Percentiles rank a stretch among this genome's conserved stretches.
phyloP scores from a whole-genome alignment of 2,888 invertebrate genomes.

The Amphipoea lucens region DNA sequence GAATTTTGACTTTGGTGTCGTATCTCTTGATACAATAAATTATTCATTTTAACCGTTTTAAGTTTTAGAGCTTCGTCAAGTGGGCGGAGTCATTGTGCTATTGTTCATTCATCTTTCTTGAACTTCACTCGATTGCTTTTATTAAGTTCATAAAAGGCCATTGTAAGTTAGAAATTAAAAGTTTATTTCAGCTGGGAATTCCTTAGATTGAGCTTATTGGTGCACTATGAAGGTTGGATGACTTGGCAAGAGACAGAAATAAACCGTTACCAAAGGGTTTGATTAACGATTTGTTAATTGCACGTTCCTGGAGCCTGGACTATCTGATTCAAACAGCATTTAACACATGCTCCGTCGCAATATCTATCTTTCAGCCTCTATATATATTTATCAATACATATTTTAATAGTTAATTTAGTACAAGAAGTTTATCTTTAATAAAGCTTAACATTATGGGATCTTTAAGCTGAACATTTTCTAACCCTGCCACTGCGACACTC shows the following conservation, averaged over 20 bases:
- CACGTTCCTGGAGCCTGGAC: background rate
- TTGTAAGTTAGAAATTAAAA: conserved; percentile 21
- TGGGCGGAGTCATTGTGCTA: background rate
- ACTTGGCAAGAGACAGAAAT: conserved; percentile 3
- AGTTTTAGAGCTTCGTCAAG: background rate
- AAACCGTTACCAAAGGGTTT: conserved; percentile 14
- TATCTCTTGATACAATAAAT: conserved; percentile 9
- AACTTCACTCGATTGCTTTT: conserved; percentile 28
- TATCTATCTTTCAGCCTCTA: background rate
- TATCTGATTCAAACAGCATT: conserved; percentile 5
- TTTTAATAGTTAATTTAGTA: background rate
- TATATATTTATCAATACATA: background rate
- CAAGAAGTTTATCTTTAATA: background rate
- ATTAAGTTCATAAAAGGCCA: background rate
- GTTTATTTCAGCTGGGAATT: conserved; percentile 18
- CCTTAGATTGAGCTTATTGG: conserved; percentile 1
- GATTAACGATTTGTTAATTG: conserved; percentile 14
- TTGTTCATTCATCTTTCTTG: conserved; percentile 24
- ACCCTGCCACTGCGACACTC: conserved; percentile 8
- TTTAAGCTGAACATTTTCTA: conserved; percentile 1
- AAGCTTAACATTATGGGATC: background rate
- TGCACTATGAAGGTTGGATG: conserved; percentile 21
- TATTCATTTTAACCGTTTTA: conserved; percentile 11
- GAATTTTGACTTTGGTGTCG: conserved; percentile 30
- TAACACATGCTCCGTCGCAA: background rate